Evolutionary conservation across 2,888 invertebrate species (phyloP).

Genomic region (Acanthosepion pharaonis): DNA sequence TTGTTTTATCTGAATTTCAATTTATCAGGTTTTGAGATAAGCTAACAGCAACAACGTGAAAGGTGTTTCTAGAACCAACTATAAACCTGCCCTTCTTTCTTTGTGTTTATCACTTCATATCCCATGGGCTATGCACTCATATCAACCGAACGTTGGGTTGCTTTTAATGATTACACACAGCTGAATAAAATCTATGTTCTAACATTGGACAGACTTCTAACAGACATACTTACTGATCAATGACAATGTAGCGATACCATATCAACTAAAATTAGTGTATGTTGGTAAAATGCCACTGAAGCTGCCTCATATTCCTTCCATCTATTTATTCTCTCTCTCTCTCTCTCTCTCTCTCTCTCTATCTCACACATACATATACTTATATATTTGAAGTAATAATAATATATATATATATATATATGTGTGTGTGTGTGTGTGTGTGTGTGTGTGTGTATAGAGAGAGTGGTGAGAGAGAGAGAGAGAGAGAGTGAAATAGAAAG

Average conservation of each 20-base stretch:
- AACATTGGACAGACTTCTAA: background rate
- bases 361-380: background rate
- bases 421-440: background rate
- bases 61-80: background rate
- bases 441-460: background rate
- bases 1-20: background rate
- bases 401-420: background rate
- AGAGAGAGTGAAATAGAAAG: background rate
- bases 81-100: background rate
- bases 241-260: background rate
- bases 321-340: background rate
- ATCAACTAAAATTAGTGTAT: background rate
- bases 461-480: too few species aligned
- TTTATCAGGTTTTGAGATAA: background rate
- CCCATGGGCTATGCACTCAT: background rate
- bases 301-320: background rate
- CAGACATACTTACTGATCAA: background rate
- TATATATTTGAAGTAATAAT: background rate
- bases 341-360: background rate
- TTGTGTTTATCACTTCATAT: background rate
- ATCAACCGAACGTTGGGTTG: background rate
- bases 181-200: conserved; percentile 4
- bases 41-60: background rate
- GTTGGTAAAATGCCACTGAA: background rate
- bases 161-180: background rate